A percentile compares a stretch with the other conserved stretches of the same genome.
Evolutionary conservation across 2,888 invertebrate species (phyloP).

Genomic region (Yponomeuta plumbellus): DNA sequence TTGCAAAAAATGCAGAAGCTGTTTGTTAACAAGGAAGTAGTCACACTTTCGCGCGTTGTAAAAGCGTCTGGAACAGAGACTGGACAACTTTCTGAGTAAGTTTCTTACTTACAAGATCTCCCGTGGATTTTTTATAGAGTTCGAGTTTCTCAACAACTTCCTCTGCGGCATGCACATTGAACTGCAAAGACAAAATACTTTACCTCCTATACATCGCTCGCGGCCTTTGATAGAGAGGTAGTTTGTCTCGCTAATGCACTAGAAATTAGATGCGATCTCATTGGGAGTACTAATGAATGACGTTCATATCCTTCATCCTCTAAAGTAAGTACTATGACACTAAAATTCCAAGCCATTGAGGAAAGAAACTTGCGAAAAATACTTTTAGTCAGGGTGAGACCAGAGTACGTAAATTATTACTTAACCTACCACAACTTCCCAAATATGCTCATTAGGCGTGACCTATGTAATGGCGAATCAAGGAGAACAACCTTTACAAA

Average conservation of each 20-base stretch:
- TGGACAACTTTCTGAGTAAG: background rate
- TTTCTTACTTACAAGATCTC: slow-evolving; percentile 42
- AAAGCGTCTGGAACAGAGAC: too few species aligned
- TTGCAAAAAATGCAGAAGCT: too few species aligned
- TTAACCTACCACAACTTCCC: background rate
- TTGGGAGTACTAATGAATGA: background rate
- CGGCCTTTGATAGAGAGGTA: too few species aligned
- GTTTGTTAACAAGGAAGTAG: too few species aligned
- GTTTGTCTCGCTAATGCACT: background rate
- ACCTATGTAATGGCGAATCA: background rate
- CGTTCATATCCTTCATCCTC: background rate
- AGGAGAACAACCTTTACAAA: background rate
- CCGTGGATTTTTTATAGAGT: slow-evolving; percentile 43
- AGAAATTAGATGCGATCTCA: background rate
- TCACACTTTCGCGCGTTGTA: too few species aligned
- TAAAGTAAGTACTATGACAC: background rate
- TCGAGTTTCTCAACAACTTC: slow-evolving; percentile 46
- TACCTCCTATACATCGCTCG: too few species aligned
- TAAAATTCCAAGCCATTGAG: background rate
- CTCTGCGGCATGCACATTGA: slow-evolving; percentile 4
- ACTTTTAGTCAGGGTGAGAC: background rate
- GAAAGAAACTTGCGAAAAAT: background rate
- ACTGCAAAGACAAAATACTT: slow-evolving; percentile 1
- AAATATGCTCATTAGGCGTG: background rate
- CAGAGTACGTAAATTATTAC: too few species aligned